Base-by-base conservation (phyloP, 2,797 vertebrate genomes). In the Acipenser ruthenus region DNA sequence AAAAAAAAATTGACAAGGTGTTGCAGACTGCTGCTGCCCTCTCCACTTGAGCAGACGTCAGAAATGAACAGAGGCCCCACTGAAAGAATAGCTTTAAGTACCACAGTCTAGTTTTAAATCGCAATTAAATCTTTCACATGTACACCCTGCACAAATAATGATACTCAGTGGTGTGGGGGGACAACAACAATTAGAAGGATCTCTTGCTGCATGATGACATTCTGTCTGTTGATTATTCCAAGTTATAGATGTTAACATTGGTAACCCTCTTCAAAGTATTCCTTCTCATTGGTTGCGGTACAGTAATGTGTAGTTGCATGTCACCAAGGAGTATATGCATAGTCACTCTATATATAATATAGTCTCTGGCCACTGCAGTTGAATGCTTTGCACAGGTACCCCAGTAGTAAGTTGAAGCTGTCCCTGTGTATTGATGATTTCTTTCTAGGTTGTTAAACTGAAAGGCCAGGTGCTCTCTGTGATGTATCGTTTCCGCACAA, bases 401-500 rank as follows among this genome's bases (percentile, higher is more conserved):
- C 23, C 23, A 37, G 23, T 37, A 4, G 23, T 37, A 37, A 37
- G 23, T 37, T 18, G 15, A 18, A 18, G 15, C 15, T 37, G 23
- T 37, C 4, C 37, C 23, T 37, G 23, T 37, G 23, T 37, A 4
- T 37, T 37, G 23, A 48, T n/a, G 68, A 64, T 74, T 72, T 72
- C 75, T 74, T 72, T 23, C 79, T 53, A 99, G 96, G 96, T 99
- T 78, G 92, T 99, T 72, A 99, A 99, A 66, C 86, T 99, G 84
- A 99, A 98, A 73, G 96, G 96, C 63, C 96, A 99, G 65, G 96
- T 98, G 6, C 87, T 99, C 64, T 99, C 96, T 0, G 96, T 99
- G 74, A 99, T 99, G 96, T 99, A 95, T 75, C 93, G 96, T 8
- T 97, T 99, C 76, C 93, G 96, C 62, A 97, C 94, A 86, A 99